Base-by-base conservation (phyloP, 1,140 invertebrate species). In the Euwallacea similis region DNA sequence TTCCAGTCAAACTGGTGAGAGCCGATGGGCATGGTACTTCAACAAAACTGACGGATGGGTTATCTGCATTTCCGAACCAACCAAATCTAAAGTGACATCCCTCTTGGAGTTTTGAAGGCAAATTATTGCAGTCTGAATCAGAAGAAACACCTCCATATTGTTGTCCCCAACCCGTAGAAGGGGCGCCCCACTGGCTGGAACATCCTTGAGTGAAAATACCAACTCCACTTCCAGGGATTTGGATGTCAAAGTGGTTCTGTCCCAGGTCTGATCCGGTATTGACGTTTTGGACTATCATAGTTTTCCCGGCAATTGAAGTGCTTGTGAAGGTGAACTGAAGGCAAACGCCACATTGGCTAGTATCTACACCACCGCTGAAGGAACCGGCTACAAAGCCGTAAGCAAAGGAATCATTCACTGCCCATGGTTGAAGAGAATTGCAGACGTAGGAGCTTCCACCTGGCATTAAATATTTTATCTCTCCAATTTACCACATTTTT, bases 351-450 rank as follows among this genome's bases (percentile, higher is more conserved):
- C 73, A 74, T 6, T 66, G 0, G 42, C 55, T 61, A 50, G 47
- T 50, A 16, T 74, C 73, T 7, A 16, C 16, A 69, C 70, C 70
- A 42, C 73, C 73, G 13, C 54, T 66, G 63, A 74, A 74, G 1
- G 73, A 74, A 56, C 69, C 69, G n/a, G 73, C 73, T 42, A 66
- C 69, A 47, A 72, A 74, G 33, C 66, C 69, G 47, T 65, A 70
- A 66, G 73, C 66, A 0, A 72, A 33, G 7, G 53, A 50, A 0
- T 65, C 60, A 46, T 66, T 74, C 10, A 71, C 64, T 6, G 53
- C 69, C 47, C 61, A 58, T 2, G 73, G 69, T 60, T 66, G 64
- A 47, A 71, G 69, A 33, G 71, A 66, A 43, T 62, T 68, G 69
- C 73, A 74, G 15, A 62, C 61, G 11, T 74, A 74, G 6, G 73